Base-by-base conservation (phyloP, 2,797 vertebrate genomes). In the Sebastes iracundus region DNA sequence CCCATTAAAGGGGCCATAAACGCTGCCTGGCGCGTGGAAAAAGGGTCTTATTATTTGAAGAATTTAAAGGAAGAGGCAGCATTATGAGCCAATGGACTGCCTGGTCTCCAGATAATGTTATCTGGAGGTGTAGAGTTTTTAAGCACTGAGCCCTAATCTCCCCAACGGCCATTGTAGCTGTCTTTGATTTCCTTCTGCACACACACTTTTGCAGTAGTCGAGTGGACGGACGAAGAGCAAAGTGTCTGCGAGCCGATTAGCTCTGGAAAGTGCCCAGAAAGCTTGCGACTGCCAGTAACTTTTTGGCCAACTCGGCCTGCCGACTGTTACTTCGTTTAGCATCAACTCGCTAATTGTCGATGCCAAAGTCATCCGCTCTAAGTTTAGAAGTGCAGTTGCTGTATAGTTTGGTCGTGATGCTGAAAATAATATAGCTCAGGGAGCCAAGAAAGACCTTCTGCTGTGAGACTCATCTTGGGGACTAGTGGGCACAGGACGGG, bases 1-100 rank as follows among this genome's bases (percentile, higher is more conserved):
- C 6, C 69, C 81, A 87, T 91, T 91, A 88, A 90, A 84, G 42
- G 76, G 53, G 25, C 53, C 55, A 65, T 88, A 90, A 90, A 89
- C 72, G 52, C 14, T n/a, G 58, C 18, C 62, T 66, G 59, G 80
- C 60, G 88, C 64, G 42, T 69, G 53, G 68, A 76, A 88, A 69
- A 82, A 83, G 71, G 30, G 65, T 60, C 55, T 74, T 85, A 70
- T 53, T 88, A 62, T 89, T 84, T 70, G 72, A 68, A 46, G 72
- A 79, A 63, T 58, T 81, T 75, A 59, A 72, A 78, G 72, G 46
- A 80, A 71, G 55, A 74, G 60, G 60, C 12, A 33, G 58, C 2
- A 67, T 75, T 68, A 72, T 62, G n/a, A 65, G 59, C n/a, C 55
- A 68, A 22, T 33, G 18, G 42, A 62, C 66, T 74, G 30, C 49